Conservation (phyloP, 2,797 vertebrate species). For the Parauchenoglanis punctatus region DNA sequence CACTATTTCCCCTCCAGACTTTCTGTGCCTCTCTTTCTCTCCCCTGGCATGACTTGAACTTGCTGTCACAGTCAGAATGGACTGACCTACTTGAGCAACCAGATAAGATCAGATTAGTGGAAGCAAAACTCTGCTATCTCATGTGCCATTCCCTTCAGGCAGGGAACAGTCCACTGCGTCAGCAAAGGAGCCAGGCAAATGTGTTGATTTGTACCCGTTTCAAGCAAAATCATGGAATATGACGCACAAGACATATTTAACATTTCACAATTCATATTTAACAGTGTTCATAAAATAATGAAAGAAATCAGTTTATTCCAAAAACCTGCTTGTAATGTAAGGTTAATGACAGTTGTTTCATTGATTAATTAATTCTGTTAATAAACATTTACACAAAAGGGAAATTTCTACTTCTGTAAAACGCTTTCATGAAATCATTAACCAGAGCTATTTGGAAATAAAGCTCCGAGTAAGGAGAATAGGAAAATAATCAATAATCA, state of each 20-base stretch:
- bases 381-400: background rate
- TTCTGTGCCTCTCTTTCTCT: slow-evolving; percentile 21
- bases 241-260: background rate
- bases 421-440: background rate
- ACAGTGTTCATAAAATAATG: background rate
- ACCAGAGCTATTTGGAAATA: background rate
- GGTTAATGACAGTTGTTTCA: background rate
- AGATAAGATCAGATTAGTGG: slow-evolving; percentile 58
- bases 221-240: background rate
- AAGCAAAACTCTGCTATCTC: slow-evolving; percentile 52
- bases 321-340: background rate
- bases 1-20: background rate
- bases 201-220: background rate
- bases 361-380: background rate
- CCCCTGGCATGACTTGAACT: slow-evolving; percentile 45
- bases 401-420: background rate
- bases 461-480: background rate
- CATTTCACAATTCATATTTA: background rate
- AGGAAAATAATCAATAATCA: background rate
- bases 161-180: slow-evolving; percentile 55
- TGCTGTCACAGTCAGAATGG: slow-evolving; percentile 65
- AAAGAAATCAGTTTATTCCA: background rate
- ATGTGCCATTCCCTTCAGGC: slow-evolving; percentile 33
- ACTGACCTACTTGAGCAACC: slow-evolving; percentile 62
- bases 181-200: slow-evolving; percentile 44